phyloP scores from a whole-genome alignment of 2,113 vertebrate species.

The Scytalopus superciliaris region DNA sequence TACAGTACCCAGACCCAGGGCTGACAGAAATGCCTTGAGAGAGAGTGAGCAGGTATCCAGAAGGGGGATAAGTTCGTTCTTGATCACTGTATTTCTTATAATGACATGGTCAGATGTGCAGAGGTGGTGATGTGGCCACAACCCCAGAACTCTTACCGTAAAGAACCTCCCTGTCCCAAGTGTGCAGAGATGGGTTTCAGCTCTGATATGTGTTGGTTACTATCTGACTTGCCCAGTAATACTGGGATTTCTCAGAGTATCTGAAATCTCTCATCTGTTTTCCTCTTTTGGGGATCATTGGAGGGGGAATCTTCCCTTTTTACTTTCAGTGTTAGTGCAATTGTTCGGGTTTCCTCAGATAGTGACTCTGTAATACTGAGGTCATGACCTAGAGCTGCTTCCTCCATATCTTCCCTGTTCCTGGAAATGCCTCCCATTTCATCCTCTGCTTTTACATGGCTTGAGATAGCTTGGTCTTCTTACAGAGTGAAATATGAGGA shows the following conservation, averaged over 20 bases:
- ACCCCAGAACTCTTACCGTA: not conserved
- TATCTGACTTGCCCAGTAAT: constrained; percentile 8
- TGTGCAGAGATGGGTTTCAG: not conserved
- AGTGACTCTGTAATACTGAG: not conserved
- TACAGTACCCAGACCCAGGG: not conserved
- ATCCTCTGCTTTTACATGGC: not conserved
- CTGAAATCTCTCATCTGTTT: constrained; percentile 26
- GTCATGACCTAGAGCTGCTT: not conserved
- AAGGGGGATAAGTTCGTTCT: not conserved
- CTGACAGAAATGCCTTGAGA: not conserved
- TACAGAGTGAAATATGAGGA: not conserved
- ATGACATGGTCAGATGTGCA: not conserved
- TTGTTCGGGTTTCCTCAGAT: not conserved
- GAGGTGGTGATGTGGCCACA: not conserved
- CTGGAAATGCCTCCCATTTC: not conserved
- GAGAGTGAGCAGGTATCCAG: not conserved
- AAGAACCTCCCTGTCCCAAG: not conserved
- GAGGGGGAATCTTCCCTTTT: not conserved
- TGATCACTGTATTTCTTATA: not conserved
- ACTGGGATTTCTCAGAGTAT: not conserved
- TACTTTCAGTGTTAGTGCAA: not conserved
- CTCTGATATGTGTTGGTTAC: not conserved
- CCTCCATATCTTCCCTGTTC: not conserved
- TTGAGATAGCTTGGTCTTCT: not conserved
- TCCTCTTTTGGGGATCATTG: constrained; percentile 9